Base-by-base conservation (phyloP, 2,888 invertebrate species). In the Melipona beecheii region DNA sequence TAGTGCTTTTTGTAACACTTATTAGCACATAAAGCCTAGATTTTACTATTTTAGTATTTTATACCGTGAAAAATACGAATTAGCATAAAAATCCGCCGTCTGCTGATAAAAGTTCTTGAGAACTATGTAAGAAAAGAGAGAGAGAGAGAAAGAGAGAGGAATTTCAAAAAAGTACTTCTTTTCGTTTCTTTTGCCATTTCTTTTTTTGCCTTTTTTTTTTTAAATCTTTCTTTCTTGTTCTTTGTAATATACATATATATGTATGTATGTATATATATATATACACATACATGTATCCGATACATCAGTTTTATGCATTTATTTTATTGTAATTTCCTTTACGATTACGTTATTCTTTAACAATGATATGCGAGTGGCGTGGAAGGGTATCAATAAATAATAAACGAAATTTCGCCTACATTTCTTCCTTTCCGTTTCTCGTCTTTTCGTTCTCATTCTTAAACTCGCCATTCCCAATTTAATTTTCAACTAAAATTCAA, bases 281-380 rank as follows among this genome's bases (percentile, higher is more conserved):
- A 88, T 69, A 89, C 86, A 89, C 83, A 91, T 84, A 84, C 86
- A 90, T 92, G 90, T 92, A 92, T 92, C 90, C 91, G 86, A 91
- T 91, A 92, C 91, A 86, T 92, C 90, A 91, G 90, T 92, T 92
- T 92, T 92, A 92, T 92, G 92, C 92, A 91, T 91, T 91, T 89
- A 89, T 82, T 88, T 64, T 64, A 64, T 64, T 31, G 86, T 89
- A 87, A 88, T 88, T 88, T 73, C 78, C 71, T 78, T 83, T 81
- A 83, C 82, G 78, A 79, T 81, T 86, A 86, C 84, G 75, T 89
- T 87, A 87, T 62, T 86, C 81, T 60, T 75, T 89, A 90, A 90
- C 89, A 91, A 91, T 92, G 91, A 92, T 91, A 91, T 92, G 91
- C 91, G 91, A 86, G 84, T 86, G 87, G 85, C 87, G 84, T 85